Percentiles rank a stretch among this genome's conserved stretches.
phyloP scores from a whole-genome alignment of 2,113 vertebrate genomes.

The Megaleporinus macrocephalus region DNA sequence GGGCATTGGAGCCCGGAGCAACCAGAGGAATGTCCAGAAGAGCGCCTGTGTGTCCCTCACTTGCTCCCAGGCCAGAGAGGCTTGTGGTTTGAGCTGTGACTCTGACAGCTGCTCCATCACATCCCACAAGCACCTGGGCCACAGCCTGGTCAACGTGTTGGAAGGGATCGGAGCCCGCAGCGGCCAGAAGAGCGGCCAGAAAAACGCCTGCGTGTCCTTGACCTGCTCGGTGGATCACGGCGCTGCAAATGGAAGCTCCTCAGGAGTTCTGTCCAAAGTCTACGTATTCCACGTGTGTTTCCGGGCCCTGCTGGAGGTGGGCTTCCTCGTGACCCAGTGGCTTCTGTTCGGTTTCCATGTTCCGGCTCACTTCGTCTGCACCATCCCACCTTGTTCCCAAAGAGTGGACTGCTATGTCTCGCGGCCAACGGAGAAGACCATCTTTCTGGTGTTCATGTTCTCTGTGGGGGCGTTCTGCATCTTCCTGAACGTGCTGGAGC shows the following conservation, averaged over 20 bases:
- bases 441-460: constrained; percentile 81
- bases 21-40: neutral
- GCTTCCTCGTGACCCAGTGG: constrained; percentile 78
- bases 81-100: constrained; percentile 64
- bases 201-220: constrained; percentile 26
- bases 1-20: neutral
- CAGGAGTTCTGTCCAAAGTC: constrained; percentile 76
- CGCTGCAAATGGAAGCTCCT: constrained; percentile 37
- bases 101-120: constrained; percentile 77
- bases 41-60: neutral
- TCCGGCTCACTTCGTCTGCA: constrained; percentile 73
- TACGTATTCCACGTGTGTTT: constrained; percentile 78
- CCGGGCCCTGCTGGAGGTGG: constrained; percentile 73
- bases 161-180: constrained; percentile 64
- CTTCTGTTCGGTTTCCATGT: constrained; percentile 79
- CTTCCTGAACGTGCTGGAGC: constrained; percentile 77
- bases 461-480: constrained; percentile 78
- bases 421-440: constrained; percentile 80
- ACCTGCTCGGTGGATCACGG: constrained; percentile 22
- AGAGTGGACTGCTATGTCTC: constrained; percentile 80
- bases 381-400: constrained; percentile 68
- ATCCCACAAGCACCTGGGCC: constrained; percentile 57
- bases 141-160: constrained; percentile 64
- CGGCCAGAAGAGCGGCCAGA: constrained; percentile 64
- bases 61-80: constrained; percentile 35